Evolutionary conservation across 2,888 invertebrate genomes (phyloP).

Genomic region (Eurytoma californica): DNA sequence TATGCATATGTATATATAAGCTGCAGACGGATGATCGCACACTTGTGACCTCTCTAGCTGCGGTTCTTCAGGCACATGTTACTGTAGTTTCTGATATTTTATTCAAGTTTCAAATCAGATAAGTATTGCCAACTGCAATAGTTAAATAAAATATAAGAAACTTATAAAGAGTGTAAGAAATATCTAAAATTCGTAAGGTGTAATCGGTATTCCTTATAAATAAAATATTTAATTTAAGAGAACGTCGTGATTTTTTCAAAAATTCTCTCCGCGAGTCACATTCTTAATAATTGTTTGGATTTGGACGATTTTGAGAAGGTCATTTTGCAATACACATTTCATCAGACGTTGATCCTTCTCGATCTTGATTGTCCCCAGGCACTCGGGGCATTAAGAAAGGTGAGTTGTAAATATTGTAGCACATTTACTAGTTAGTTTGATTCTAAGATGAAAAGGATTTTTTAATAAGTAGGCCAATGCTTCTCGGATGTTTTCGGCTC

Average conservation of each 20-base stretch:
- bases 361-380: conserved; percentile 65
- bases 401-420: conserved; percentile 36
- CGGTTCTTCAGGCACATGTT: background rate
- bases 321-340: conserved; percentile 45
- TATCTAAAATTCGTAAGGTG: too few relatives aligned
- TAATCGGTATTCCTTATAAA: too few relatives aligned
- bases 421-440: background rate
- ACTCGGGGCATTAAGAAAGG: conserved; percentile 60
- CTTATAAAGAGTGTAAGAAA: background rate
- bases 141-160: background rate
- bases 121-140: too few relatives aligned
- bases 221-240: conserved; percentile 56
- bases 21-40: background rate
- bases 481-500: conserved; percentile 63
- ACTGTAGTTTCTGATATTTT: background rate
- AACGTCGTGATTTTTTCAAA: conserved; percentile 59
- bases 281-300: conserved; percentile 58
- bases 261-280: conserved; percentile 59
- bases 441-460: background rate
- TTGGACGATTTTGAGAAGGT: conserved; percentile 50
- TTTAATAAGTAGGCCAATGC: conserved; percentile 61
- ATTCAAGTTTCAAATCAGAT: too few relatives aligned
- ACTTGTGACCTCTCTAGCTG: background rate
- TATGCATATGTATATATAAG: background rate
- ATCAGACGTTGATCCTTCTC: conserved; percentile 61